Evolutionary conservation across 2,113 vertebrate species (phyloP), one percentile per base, ranked within the genome.

Genomic region (Electrona antarctica): DNA sequence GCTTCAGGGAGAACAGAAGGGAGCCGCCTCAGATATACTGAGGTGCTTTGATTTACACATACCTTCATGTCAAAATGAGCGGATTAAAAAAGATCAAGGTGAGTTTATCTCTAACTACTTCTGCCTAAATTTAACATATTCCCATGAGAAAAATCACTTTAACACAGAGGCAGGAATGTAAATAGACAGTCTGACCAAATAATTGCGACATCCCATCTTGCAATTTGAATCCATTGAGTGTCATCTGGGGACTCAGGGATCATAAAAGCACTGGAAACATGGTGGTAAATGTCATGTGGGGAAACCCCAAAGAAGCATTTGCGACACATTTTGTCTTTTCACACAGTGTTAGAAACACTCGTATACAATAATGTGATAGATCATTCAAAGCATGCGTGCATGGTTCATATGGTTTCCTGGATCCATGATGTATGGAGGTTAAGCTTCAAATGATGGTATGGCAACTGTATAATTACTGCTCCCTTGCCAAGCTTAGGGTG

Each of bases 401-500:
- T 47, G 8, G 64, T 47, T 65, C 15, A 52, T 67, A 33, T 29
- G 55, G 45, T 79, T 61, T 29, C 47, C 57, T 7, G 1, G 64
- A 75, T 66, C 7, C 66, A 41, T 82, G 68, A 72, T 79, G 60
- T 63, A 61, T 61, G 41, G 14, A 45, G 59, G 13, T 47, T 79
- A 61, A 76, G 68, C 69, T 58, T 15, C 46, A 64, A 76, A 79
- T 76, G 76, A 78, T 73, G 73, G 77, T 67, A 67, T 50, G 82
- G 74, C 78, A 69, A 75, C 76, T 73, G 69, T 84, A 73, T 88
- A 80, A 87, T 88, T 85, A 87, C 57, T 74, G 78, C 85, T 81
- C 79, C 50, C 85, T 63, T 54, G 82, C 69, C 52, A 78, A 81
- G 60, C 67, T 86, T 81, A 66, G 58, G 80, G 76, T 68, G 58